phyloP scores from a whole-genome alignment of 2,797 vertebrate species.

The Valencia hispanica region DNA sequence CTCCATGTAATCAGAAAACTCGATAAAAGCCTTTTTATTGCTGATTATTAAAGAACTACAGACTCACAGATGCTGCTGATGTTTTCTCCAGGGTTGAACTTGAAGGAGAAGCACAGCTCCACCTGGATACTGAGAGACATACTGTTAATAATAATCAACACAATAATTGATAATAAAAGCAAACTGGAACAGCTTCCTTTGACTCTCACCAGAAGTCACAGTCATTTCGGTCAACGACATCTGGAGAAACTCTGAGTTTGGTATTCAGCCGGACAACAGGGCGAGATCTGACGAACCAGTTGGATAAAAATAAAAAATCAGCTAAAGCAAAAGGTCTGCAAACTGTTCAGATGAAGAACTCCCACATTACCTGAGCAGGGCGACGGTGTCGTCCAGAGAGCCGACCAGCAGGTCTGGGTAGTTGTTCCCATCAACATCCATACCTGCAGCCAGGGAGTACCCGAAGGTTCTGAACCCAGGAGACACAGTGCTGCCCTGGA shows the following conservation, averaged over 20 bases:
- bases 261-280: conserved; percentile 88
- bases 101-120: conserved; percentile 88
- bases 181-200: not conserved
- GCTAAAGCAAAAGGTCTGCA: not conserved
- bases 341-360: not conserved
- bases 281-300: conserved; percentile 79
- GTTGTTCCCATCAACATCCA: conserved; percentile 88
- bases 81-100: conserved; percentile 79
- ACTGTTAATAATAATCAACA: not conserved
- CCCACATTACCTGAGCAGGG: conserved; percentile 85
- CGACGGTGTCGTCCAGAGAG: conserved; percentile 83
- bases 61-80: conserved; percentile 87
- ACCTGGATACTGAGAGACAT: conserved; percentile 82
- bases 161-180: conserved; percentile 3
- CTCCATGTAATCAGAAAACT: not conserved
- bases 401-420: conserved; percentile 93
- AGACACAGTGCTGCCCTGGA: conserved; percentile 80
- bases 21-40: not conserved
- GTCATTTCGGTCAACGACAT: conserved; percentile 75
- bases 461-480: conserved; percentile 84
- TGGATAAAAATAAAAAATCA: not conserved
- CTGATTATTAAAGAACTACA: not conserved
- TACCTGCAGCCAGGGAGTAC: conserved; percentile 87
- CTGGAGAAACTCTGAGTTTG: conserved; percentile 81
- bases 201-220: conserved; percentile 79